Evolutionary conservation across 2,797 vertebrate genomes (phyloP), one percentile per base, ranked within the genome.

Genomic region (Prionace glauca): DNA sequence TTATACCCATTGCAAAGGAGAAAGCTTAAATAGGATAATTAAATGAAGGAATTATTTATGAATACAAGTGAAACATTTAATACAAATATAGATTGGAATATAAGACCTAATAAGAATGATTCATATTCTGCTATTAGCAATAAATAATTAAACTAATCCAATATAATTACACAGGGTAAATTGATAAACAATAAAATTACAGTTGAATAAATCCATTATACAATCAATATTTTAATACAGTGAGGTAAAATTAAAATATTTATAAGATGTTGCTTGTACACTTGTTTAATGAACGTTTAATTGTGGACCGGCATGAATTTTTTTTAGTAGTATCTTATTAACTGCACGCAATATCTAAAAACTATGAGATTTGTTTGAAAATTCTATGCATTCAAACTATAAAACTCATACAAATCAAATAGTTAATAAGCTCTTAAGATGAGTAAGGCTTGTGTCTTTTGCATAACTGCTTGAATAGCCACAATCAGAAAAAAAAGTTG

Each of bases 21-120:
- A 67, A 67, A 67, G 16, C 8, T 3, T 67, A 65, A 62, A 45
- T 92, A 5, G 62, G 60, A 67, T 41, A 36, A 36, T 92, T 67
- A 67, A 92, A 67, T 92, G 62, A 36, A 92, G n/a, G 90, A 67
- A 67, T 36, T 67, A 92, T 36, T 65, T n/a, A 91, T 91, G 32
- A 91, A 65, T 18, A 65, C 36, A 14, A 22, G 18, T 5, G n/a
- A 62, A 91, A 56, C 20, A 36, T 18, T 92, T n/a, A 41, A 67
- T 45, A 9, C 18, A 8, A 92, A 67, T 92, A 18, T 67, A 67
- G n/a, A 92, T 92, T 92, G 32, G 62, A 87, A 67, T 32, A 16
- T 1, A 56, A 36, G 32, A 36, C 20, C 36, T 16, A 92, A 92
- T 22, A 67, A 10, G 16, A 36, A 92, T 41, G n/a, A 67, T 41